phyloP scores from a whole-genome alignment of 2,797 vertebrate species.

The Gymnoscopelus microlampas region DNA sequence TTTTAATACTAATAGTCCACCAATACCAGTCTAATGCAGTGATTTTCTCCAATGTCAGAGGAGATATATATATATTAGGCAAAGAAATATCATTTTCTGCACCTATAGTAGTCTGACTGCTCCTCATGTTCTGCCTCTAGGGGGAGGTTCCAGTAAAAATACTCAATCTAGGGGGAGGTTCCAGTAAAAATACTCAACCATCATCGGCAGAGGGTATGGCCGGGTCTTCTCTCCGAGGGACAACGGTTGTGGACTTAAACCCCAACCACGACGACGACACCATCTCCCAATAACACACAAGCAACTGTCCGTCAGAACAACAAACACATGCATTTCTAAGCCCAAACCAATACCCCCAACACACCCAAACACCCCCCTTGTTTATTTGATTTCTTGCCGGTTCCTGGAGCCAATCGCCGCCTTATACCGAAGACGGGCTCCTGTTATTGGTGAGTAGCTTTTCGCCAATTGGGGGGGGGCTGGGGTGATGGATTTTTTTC shows the following conservation, averaged over 20 bases:
- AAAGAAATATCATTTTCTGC: neutral
- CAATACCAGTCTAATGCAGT: too few species aligned
- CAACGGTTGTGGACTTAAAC: constrained; percentile 83
- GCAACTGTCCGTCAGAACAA: constrained; percentile 40
- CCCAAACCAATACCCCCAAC: constrained; percentile 50
- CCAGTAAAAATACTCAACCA: too few species aligned
- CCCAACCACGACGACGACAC: constrained; percentile 77
- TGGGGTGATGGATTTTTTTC: too few species aligned
- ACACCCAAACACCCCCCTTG: constrained; percentile 10
- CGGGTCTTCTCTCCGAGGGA: constrained; percentile 76
- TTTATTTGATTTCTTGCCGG: constrained; percentile 62
- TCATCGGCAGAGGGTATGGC: constrained; percentile 62
- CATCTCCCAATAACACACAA: constrained; percentile 82
- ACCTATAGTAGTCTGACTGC: neutral
- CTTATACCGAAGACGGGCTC: constrained; percentile 60
- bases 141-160: constrained; percentile 58
- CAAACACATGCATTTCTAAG: constrained; percentile 38
- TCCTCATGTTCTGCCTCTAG: constrained; percentile 27
- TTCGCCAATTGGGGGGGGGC: too few species aligned
- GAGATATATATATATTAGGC: too few species aligned
- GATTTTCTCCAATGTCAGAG: too few species aligned
- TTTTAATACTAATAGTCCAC: too few species aligned
- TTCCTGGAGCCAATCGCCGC: constrained; percentile 67
- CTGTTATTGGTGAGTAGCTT: constrained; percentile 72
- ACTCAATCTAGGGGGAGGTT: too few species aligned